A percentile compares a stretch with the other conserved stretches of the same genome.
Conservation (phyloP, 2,113 vertebrate species). For the Strix uralensis region DNA sequence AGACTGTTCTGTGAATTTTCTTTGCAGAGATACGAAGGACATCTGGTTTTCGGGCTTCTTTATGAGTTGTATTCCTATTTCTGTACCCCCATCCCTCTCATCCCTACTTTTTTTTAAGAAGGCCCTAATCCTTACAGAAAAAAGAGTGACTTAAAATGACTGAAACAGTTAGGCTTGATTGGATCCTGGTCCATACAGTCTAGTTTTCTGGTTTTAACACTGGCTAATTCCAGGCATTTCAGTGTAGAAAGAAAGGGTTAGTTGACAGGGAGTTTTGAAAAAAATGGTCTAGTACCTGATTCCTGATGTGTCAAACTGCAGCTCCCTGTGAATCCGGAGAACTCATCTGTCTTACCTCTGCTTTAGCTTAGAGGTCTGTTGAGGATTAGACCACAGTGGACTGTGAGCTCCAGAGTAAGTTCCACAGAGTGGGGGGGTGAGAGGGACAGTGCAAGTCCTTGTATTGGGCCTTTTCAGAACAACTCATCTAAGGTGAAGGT, state of each 20-base stretch:
- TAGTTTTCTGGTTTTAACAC: background rate
- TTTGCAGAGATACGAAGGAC: background rate
- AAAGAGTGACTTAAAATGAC: background rate
- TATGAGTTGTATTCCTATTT: background rate
- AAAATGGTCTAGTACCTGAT: background rate
- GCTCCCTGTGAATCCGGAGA: background rate
- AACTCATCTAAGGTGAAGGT: background rate
- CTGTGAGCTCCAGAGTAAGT: background rate
- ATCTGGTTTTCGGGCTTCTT: background rate
- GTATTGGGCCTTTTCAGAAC: background rate
- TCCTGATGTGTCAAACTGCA: rapidly evolving
- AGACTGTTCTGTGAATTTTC: background rate
- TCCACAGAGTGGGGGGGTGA: background rate
- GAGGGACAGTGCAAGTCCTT: background rate
- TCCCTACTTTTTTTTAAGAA: background rate
- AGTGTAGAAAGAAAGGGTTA: background rate
- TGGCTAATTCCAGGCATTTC: background rate
- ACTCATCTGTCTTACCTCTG: background rate
- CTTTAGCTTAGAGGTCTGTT: background rate
- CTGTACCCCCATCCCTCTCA: background rate
- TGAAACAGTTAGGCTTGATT: background rate
- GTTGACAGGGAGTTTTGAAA: background rate
- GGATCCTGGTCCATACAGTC: background rate
- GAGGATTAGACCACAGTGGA: background rate
- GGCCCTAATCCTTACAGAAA: background rate